Evolutionary conservation across 2,797 vertebrate species (phyloP), one percentile per base, ranked within the genome.

Genomic region (Propithecus perrieri): DNA sequence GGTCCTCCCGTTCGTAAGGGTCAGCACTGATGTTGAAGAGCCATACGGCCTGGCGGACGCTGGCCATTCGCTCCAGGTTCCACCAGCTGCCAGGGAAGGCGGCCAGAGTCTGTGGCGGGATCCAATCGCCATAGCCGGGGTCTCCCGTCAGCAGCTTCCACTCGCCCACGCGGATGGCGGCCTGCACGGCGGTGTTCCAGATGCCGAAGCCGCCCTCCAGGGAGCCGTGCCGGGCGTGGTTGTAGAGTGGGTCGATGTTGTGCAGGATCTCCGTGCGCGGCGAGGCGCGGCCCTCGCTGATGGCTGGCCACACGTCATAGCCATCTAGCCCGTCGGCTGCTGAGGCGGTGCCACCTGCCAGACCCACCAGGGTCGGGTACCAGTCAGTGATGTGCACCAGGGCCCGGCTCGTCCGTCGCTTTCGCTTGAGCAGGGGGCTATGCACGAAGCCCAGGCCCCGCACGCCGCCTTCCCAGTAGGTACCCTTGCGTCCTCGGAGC

Each of bases 111-210:
- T 99, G 99, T 0, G 99, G 99, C 0, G 99, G 99, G 67, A 99
- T 99, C 99, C 99, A 99, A 96, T 99, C 99, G 0, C 99, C 99
- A 13, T 99, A 99, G 8, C 99, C 99, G 0, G 99, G 99, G 97
- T 99, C 99, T 1, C 99, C 99, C 0, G 99, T 99, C 91, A 99
- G 98, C 46, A 99, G 99, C 90, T 99, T 99, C 99, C 99, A 99
- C 97, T 99, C 99, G 7, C 99, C 99, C 0, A 99, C 99, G 2
- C 99, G 98, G 91, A 99, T 99, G 67, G 99, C 99, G 7, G 99
- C 99, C 98, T 99, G 99, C 43, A 99, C 98, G 0, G 99, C 99
- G 0, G 99, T 99, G 97, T 99, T 99, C 99, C 99, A 99, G 92
- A 99, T 99, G 57, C 99, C 99, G 0, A 99, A 99, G 72, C 99